Evolutionary conservation across 2,113 vertebrate genomes (phyloP).

Genomic region (Hucho hucho): DNA sequence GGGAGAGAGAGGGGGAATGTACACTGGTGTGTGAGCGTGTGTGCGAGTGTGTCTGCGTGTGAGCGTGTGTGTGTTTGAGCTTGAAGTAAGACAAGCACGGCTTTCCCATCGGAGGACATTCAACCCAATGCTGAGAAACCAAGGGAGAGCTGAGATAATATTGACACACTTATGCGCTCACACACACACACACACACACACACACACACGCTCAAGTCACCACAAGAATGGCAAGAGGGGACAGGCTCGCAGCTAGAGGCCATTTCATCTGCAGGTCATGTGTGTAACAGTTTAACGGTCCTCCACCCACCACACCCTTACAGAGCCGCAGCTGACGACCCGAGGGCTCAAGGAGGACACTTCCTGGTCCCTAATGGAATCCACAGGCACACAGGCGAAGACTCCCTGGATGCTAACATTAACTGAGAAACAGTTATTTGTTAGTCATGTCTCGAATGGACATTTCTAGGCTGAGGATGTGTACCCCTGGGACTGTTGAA

Average conservation of each 20-base stretch:
- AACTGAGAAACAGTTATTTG: not conserved
- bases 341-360: not conserved
- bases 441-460: not conserved
- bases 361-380: conserved; percentile 10
- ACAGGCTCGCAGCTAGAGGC: not conserved
- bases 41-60: no score
- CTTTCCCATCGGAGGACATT: not conserved
- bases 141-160: not conserved
- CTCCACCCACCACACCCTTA: conserved; percentile 1
- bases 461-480: conserved; percentile 2
- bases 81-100: not conserved
- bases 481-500: not conserved
- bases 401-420: conserved; percentile 33
- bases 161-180: not conserved
- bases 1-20: not conserved
- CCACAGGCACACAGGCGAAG: conserved; percentile 27
- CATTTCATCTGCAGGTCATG: not conserved
- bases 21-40: not conserved
- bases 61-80: no score
- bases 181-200: not conserved
- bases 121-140: not conserved
- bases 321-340: not conserved
- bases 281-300: not conserved
- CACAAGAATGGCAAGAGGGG: not conserved
- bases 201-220: not conserved